Evolutionary conservation across 2,797 vertebrate species (phyloP), one percentile per base, ranked within the genome.

Genomic region (Linurgus olivaceus): DNA sequence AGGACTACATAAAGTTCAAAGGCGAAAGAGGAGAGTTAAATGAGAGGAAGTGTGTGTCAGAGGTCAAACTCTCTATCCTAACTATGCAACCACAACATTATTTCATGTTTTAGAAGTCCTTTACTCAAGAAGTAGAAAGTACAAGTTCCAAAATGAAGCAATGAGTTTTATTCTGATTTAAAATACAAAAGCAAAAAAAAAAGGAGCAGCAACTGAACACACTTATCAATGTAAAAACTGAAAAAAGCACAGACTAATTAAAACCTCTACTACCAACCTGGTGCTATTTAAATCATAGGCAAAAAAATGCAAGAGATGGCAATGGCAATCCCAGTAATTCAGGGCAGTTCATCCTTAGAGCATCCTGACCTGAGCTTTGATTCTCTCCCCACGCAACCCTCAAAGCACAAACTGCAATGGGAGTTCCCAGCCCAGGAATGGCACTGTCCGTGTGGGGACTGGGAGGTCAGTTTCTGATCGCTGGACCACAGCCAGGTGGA

Each of bases 371-470:
- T 0, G 1, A 44, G 8, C 26, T 72, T 73, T 2, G 1, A 67
- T 52, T 61, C 38, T 28, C 38, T 42, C 37, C 11, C 11, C 13
- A 45, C 0, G 0, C 31, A 76, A 63, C 20, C 20, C 67, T 58
- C 38, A 59, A 55, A 59, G 35, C 10, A 80, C 33, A 55, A 74
- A 62, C 13, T 2, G 1, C 7, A 33, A 4, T 44, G 29, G 33
- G 33, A 70, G 75, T 62, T 54, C 51, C 40, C 62, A 75, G 58
- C 17, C 18, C 20, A 73, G 77, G 58, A 90, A 74, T 4, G 19
- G 37, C 66, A 51, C 51, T 31, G 38, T 33, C 35, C 0, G 0
- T 2, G 2, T 3, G 7, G 17, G 23, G 65, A 62, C 31, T 4
- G 1, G 20, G 15, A 71, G 35, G 50, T 77, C 13, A 6, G 20